These are phyloP conservation scores for Tetanocera ferruginea DNA, from an alignment of 2,888 invertebrate genomes.

Conservation along the genomic window DNA sequence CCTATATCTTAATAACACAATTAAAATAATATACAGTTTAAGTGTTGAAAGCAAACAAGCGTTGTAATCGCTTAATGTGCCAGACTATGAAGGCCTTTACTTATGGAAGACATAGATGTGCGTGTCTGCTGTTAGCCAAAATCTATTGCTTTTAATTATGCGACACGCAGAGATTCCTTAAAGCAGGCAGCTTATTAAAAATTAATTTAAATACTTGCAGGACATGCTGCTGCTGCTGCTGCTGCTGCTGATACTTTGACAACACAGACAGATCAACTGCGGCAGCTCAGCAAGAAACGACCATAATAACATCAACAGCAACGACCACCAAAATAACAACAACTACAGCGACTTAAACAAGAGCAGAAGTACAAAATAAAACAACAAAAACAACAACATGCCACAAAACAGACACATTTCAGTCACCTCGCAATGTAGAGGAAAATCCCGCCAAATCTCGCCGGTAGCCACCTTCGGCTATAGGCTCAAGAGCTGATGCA, in stretches of 20 bases:
- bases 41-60: too few species aligned
- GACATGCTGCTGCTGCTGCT: not conserved
- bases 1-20: too few species aligned
- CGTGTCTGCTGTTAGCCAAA: too few species aligned
- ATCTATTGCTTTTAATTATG: too few species aligned
- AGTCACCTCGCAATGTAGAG: constrained; percentile 16
- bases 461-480: too few species aligned
- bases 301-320: not conserved
- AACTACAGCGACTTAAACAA: constrained; percentile 43
- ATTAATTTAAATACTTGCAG: constrained; percentile 34
- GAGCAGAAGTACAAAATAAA: not conserved
- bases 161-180: too few species aligned
- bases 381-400: constrained; percentile 41
- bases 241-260: too few species aligned
- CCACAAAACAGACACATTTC: constrained; percentile 28
- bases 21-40: too few species aligned
- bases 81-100: too few species aligned
- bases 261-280: not conserved
- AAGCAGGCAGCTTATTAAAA: constrained; percentile 25
- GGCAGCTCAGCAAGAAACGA: not conserved
- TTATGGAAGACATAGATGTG: too few species aligned
- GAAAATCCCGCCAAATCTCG: not conserved
- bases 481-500: too few species aligned
- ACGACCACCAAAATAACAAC: constrained; percentile 3
- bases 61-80: too few species aligned